Evolutionary conservation across 2,797 vertebrate species (phyloP).

Genomic region (Thunnus albacares): DNA sequence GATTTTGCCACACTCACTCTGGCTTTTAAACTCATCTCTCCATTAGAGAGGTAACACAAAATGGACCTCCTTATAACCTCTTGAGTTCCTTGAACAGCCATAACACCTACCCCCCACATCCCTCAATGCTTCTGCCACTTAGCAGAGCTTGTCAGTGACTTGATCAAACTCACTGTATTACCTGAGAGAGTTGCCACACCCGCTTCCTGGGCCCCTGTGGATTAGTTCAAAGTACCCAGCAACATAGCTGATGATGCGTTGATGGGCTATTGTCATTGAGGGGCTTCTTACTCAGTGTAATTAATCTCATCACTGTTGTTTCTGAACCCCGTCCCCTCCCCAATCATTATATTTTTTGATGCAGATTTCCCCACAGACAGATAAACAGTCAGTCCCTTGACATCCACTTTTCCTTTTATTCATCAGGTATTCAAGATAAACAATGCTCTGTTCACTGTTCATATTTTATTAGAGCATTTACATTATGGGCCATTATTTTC

Average conservation of each 20-base stretch:
- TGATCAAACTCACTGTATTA: slow-evolving; percentile 45
- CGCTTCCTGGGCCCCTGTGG: background rate
- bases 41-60: slow-evolving; percentile 59
- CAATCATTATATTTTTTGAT: slow-evolving; percentile 6
- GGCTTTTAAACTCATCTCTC: slow-evolving; percentile 68
- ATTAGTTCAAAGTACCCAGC: slow-evolving; percentile 26
- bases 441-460: slow-evolving; percentile 1
- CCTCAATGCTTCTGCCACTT: slow-evolving; percentile 41
- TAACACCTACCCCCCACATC: slow-evolving; percentile 3
- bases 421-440: slow-evolving; percentile 28
- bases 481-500: background rate
- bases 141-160: slow-evolving; percentile 42
- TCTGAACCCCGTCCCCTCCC: background rate
- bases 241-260: slow-evolving; percentile 18
- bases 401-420: slow-evolving; percentile 18
- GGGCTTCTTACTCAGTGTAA: slow-evolving; percentile 11
- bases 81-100: slow-evolving; percentile 31
- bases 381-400: slow-evolving; percentile 49
- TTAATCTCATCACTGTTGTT: slow-evolving; percentile 19
- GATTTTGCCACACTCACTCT: slow-evolving; percentile 57
- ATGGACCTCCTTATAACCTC: slow-evolving; percentile 54
- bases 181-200: slow-evolving; percentile 50
- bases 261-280: slow-evolving; percentile 10
- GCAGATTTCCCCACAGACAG: slow-evolving; percentile 20
- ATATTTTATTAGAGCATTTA: background rate